These are phyloP conservation scores for Seladonia tumulorum DNA, from an alignment of 2,888 invertebrate species.

Conservation along the genomic window DNA sequence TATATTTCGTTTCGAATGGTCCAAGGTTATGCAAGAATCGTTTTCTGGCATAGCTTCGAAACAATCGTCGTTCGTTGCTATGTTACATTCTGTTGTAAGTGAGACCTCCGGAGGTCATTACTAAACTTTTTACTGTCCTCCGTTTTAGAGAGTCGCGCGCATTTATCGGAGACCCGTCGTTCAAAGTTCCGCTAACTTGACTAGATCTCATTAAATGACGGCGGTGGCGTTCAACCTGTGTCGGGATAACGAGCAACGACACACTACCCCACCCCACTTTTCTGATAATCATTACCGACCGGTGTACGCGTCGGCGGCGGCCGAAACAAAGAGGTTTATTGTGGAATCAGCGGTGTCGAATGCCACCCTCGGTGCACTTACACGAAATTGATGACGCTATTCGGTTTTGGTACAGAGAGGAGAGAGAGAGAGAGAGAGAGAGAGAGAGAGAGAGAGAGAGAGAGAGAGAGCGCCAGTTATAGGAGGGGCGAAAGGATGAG, in stretches of 20 bases:
- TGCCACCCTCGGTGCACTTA: slow-evolving; percentile 49
- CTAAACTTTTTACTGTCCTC: not conserved
- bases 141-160: not conserved
- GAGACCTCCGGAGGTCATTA: not conserved
- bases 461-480: slow-evolving; percentile 51
- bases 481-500: slow-evolving; percentile 7
- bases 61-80: not conserved
- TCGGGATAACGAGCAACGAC: not conserved
- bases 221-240: not conserved
- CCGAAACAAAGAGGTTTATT: slow-evolving; percentile 58
- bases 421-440: too few relatives aligned
- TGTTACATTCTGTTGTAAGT: not conserved
- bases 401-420: slow-evolving; percentile 64
- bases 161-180: not conserved
- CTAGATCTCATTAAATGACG: slow-evolving; percentile 10
- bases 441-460: too few relatives aligned
- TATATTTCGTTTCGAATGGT: too few relatives aligned
- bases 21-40: too few relatives aligned
- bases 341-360: slow-evolving; percentile 52
- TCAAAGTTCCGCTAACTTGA: slow-evolving; percentile 4
- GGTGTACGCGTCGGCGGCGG: not conserved
- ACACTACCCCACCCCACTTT: not conserved
- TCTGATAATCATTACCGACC: slow-evolving; percentile 26
- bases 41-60: too few relatives aligned
- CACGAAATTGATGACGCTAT: slow-evolving; percentile 62